Evolutionary conservation across 2,888 invertebrate species (phyloP).

Genomic region (Thecocarcelia acutangulata): DNA sequence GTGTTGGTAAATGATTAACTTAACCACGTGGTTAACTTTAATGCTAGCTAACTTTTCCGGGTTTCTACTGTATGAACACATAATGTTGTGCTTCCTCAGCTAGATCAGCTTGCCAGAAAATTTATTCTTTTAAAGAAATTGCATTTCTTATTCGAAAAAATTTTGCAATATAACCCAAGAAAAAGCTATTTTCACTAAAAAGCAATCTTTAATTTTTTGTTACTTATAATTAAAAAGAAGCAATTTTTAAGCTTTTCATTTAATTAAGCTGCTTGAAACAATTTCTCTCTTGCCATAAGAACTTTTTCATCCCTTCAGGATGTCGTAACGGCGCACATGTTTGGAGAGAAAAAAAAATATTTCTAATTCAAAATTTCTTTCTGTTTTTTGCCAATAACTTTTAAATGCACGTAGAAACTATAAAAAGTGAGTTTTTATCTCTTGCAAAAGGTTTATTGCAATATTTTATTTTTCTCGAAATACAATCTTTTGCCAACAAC

Average conservation of each 20-base stretch:
- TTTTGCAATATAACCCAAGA: too few species aligned
- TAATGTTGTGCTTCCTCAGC: too few species aligned
- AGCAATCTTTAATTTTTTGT: neutral
- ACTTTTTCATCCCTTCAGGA: neutral
- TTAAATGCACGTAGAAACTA: slow-evolving; percentile 64
- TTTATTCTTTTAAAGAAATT: too few species aligned
- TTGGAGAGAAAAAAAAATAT: neutral
- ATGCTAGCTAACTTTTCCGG: too few species aligned
- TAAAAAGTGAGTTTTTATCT: slow-evolving; percentile 60
- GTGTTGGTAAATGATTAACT: too few species aligned
- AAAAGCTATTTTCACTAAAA: too few species aligned
- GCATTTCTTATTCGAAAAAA: too few species aligned
- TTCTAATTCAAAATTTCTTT: slow-evolving; percentile 50
- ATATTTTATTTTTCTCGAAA: slow-evolving; percentile 42
- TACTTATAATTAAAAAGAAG: slow-evolving; percentile 2
- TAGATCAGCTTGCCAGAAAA: too few species aligned
- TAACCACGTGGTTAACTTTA: too few species aligned
- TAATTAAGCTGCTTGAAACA: neutral
- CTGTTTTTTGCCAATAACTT: slow-evolving; percentile 44
- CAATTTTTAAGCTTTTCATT: neutral
- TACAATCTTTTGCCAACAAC: neutral
- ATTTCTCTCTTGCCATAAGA: neutral
- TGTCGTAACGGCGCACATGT: slow-evolving; percentile 30
- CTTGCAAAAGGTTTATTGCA: slow-evolving; percentile 60
- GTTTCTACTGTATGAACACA: too few species aligned